Evolutionary conservation across 2,888 invertebrate species (phyloP).

Genomic region (Diloba caeruleocephala): DNA sequence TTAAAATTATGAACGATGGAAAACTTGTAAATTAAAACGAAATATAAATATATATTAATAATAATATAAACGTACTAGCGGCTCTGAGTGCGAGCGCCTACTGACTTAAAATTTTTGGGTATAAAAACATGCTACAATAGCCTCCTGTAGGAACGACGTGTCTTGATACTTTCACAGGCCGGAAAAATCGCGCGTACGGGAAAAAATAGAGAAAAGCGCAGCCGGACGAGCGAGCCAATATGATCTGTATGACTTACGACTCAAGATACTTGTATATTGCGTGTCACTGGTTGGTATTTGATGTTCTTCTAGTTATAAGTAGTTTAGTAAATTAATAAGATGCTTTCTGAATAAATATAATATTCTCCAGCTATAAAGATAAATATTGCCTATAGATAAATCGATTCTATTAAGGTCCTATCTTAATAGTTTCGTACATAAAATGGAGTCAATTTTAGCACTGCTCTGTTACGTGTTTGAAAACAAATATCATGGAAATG

Average conservation of each 20-base stretch:
- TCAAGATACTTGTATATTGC: constrained; percentile 36
- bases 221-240: constrained; percentile 47
- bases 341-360: background rate
- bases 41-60: constrained; percentile 89
- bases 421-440: too few species aligned
- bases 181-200: constrained; percentile 57
- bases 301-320: constrained; percentile 22
- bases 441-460: too few species aligned
- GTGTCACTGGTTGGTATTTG: background rate
- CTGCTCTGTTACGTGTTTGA: too few species aligned
- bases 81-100: constrained; percentile 89
- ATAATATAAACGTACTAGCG: constrained; percentile 88
- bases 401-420: too few species aligned
- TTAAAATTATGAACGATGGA: constrained; percentile 89
- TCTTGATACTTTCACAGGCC: constrained; percentile 79
- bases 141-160: constrained; percentile 72
- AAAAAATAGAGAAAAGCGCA: constrained; percentile 49
- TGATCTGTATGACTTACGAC: constrained; percentile 50
- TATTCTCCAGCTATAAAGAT: too few species aligned
- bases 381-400: too few species aligned
- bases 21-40: constrained; percentile 89
- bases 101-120: constrained; percentile 90
- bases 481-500: too few species aligned
- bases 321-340: constrained; percentile 12
- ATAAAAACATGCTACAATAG: constrained; percentile 90